Conservation (phyloP, 2,113 vertebrate species). For the Progne subis region DNA sequence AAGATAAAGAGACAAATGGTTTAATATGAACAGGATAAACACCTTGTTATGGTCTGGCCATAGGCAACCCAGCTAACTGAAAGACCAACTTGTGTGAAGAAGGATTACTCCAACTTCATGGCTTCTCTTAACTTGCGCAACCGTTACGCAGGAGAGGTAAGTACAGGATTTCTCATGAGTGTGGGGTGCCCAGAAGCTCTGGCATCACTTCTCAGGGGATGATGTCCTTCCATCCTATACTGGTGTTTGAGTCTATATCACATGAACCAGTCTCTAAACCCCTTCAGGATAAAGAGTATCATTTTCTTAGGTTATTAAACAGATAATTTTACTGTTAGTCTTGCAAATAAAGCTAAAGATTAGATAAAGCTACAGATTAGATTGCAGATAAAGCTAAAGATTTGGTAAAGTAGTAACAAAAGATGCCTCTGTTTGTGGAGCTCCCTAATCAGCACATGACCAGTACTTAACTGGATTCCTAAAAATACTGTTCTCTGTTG, state of each 20-base stretch:
- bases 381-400: neutral
- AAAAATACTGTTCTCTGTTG: neutral
- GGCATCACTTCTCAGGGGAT: neutral
- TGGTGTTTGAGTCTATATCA: neutral
- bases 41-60: neutral
- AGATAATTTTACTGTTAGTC: neutral
- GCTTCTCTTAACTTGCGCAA: conserved; percentile 95
- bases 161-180: neutral
- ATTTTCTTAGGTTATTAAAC: neutral
- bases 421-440: neutral
- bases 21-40: neutral
- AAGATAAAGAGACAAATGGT: neutral
- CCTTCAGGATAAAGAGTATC: neutral
- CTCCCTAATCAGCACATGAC: neutral
- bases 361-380: neutral
- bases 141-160: conserved; percentile 94
- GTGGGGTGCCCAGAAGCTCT: neutral
- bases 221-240: neutral
- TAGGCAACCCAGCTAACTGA: conserved; percentile 92
- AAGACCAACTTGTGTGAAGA: conserved; percentile 93
- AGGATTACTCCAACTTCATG: conserved; percentile 98
- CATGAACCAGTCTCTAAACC: neutral
- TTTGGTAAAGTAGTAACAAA: neutral
- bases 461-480: neutral
- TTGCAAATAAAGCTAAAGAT: neutral